Evolutionary conservation across 2,797 vertebrate species (phyloP).

Genomic region (Spinibarbus caldwelli): DNA sequence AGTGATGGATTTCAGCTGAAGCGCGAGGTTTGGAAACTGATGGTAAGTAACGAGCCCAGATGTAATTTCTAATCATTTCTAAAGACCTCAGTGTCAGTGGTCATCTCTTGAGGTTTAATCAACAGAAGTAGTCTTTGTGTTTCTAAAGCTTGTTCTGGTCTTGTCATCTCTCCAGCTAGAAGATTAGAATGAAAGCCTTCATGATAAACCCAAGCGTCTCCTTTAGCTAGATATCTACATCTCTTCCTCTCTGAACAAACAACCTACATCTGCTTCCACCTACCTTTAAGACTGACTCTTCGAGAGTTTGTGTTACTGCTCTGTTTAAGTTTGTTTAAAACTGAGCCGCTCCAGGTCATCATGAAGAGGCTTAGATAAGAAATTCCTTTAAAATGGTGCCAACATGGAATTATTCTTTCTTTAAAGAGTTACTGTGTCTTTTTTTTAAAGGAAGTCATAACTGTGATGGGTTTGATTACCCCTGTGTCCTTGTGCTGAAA

Average conservation of each 20-base stretch:
- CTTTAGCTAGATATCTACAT: constrained; percentile 68
- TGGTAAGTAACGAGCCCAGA: constrained; percentile 2
- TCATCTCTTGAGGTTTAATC: constrained; percentile 49
- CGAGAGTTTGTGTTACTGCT: constrained; percentile 34
- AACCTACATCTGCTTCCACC: constrained; percentile 68
- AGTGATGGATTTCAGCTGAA: neutral
- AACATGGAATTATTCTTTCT: constrained; percentile 46
- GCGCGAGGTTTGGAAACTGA: neutral
- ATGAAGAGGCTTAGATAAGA: constrained; percentile 51
- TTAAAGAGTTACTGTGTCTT: constrained; percentile 50
- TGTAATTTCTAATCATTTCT: constrained; percentile 22
- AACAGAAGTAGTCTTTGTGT: constrained; percentile 56
- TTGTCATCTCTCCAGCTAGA: constrained; percentile 64
- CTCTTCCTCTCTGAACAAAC: constrained; percentile 65
- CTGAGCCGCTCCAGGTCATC: constrained; percentile 47
- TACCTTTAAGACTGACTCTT: constrained; percentile 48
- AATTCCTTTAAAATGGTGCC: constrained; percentile 52
- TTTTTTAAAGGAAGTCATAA: constrained; percentile 17
- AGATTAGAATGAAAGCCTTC: constrained; percentile 73
- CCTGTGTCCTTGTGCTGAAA: constrained; percentile 48
- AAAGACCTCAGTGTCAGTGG: constrained; percentile 36
- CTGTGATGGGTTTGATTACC: constrained; percentile 34
- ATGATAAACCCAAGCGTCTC: constrained; percentile 58
- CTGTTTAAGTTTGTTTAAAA: constrained; percentile 17
- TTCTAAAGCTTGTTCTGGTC: constrained; percentile 53